Conservation (phyloP, 2,797 vertebrate genomes). For the Chiloscyllium punctatum region DNA sequence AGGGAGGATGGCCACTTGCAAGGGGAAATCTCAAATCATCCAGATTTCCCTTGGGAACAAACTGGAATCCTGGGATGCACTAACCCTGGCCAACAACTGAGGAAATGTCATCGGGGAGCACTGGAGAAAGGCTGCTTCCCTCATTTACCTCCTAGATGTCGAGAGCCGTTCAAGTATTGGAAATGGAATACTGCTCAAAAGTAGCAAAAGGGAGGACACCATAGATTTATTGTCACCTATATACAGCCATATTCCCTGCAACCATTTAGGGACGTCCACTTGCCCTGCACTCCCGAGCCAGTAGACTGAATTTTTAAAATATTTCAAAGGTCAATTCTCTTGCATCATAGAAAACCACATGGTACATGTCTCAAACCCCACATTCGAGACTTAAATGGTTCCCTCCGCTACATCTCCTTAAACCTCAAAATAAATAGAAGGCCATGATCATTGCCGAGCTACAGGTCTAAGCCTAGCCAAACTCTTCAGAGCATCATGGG, state of each 20-base stretch:
- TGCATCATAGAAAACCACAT: neutral
- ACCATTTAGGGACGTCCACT: neutral
- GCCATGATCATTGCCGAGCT: neutral
- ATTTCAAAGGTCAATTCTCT: neutral
- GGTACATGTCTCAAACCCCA: neutral
- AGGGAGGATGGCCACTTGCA: neutral
- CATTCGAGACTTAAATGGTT: neutral
- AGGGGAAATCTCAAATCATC: neutral
- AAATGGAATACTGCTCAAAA: neutral
- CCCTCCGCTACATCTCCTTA: neutral
- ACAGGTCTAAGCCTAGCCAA: neutral
- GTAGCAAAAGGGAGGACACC: too few relatives aligned
- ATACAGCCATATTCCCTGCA: neutral
- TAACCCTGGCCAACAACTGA: neutral
- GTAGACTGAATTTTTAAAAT: neutral
- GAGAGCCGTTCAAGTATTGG: neutral
- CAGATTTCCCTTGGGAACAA: neutral
- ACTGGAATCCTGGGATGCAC: neutral
- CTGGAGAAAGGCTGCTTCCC: too few relatives aligned
- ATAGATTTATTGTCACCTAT: neutral
- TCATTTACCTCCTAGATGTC: neutral
- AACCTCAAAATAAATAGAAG: neutral
- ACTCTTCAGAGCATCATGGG: too few relatives aligned
- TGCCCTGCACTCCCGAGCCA: neutral
- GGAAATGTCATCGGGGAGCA: neutral